These are phyloP conservation scores for Sycophila texana DNA, from an alignment of 2,888 invertebrate species.

Conservation along the genomic window DNA sequence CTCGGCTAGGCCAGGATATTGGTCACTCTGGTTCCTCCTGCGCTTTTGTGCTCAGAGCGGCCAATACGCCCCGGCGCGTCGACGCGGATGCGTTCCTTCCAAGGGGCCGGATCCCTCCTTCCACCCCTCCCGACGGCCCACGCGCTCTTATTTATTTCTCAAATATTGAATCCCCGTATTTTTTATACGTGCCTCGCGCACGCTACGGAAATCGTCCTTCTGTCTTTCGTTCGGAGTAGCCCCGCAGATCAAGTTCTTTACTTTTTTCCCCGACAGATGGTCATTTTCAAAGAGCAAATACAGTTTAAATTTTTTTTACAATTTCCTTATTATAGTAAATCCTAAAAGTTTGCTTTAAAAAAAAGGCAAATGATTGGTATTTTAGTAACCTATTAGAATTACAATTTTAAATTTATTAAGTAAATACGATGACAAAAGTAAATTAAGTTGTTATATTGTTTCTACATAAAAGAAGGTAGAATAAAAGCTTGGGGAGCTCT, in stretches of 20 bases:
- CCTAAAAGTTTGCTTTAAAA: too few relatives aligned
- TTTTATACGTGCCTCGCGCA: slow-evolving; percentile 45
- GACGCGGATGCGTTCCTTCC: slow-evolving; percentile 24
- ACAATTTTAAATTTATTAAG: too few relatives aligned
- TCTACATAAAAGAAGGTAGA: too few relatives aligned
- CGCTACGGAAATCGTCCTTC: slow-evolving; percentile 2
- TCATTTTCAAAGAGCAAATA: slow-evolving; percentile 54
- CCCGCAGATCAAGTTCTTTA: slow-evolving; percentile 12
- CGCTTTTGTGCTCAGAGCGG: slow-evolving; percentile 64
- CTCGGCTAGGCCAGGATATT: slow-evolving; percentile 69
- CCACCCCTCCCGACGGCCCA: slow-evolving; percentile 17
- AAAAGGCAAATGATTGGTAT: too few relatives aligned
- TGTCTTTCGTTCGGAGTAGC: slow-evolving; percentile 13
- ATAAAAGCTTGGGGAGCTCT: not conserved
- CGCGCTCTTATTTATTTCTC: slow-evolving; percentile 66
- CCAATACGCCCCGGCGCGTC: slow-evolving; percentile 60
- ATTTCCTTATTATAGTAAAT: not conserved
- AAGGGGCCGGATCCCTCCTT: not conserved
- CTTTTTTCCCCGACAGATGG: slow-evolving; percentile 46
- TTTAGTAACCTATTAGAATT: too few relatives aligned
- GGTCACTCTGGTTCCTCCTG: slow-evolving; percentile 68
- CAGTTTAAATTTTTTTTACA: slow-evolving; percentile 17
- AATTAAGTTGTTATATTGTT: not conserved
- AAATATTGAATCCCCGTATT: slow-evolving; percentile 65
- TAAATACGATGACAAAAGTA: not conserved